Conservation (phyloP, 2,113 vertebrate species). For the Cheirogaleus medius region DNA sequence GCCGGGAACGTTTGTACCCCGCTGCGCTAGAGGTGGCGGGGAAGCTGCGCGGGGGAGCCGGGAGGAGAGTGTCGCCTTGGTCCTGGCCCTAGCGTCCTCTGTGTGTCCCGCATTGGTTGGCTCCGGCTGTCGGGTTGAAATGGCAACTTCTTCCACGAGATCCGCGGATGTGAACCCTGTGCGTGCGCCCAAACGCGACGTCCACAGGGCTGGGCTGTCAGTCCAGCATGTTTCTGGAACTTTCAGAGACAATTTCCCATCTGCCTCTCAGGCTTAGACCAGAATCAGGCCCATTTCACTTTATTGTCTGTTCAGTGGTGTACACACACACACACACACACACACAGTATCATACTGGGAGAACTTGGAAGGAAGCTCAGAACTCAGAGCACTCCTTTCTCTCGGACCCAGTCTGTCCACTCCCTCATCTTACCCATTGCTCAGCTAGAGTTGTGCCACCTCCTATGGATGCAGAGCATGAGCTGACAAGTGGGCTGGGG, state of each 20-base stretch:
- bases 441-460: background rate
- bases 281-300: background rate
- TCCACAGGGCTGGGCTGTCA: background rate
- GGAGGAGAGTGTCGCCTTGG: background rate
- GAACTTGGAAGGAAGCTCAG: background rate
- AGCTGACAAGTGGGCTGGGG: too few relatives aligned
- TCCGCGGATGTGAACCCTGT: background rate
- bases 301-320: background rate
- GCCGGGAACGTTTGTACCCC: background rate
- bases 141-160: background rate
- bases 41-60: accelerated
- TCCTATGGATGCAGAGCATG: background rate
- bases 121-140: background rate
- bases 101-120: background rate
- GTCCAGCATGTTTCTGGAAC: background rate
- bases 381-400: background rate
- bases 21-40: background rate
- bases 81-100: too few relatives aligned
- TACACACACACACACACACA: background rate
- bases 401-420: accelerated
- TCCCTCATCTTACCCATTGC: too few relatives aligned
- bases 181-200: too few relatives aligned
- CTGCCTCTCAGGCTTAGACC: background rate
- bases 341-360: background rate
- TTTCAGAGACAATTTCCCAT: background rate